These are phyloP conservation scores for Kryptolebias ocellatus DNA, from an alignment of 2,797 vertebrate species.

Conservation along the genomic window DNA sequence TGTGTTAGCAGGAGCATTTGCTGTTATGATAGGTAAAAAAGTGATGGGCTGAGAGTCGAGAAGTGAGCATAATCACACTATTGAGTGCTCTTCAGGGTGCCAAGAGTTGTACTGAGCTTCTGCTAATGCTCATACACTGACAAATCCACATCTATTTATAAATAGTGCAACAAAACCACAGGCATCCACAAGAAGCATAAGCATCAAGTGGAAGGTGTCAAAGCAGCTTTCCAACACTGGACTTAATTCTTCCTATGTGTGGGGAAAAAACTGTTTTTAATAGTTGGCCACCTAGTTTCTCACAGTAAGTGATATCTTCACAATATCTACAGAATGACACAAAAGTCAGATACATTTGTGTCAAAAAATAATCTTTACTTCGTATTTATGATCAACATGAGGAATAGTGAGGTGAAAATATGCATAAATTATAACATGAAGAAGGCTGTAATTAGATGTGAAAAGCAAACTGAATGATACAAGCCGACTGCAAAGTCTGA, in stretches of 20 bases:
- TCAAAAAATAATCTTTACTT: not conserved
- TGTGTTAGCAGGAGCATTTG: not conserved
- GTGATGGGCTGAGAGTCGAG: constrained; percentile 15
- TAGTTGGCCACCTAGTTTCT: not conserved
- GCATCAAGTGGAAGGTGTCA: constrained; percentile 29
- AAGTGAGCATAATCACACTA: constrained; percentile 29
- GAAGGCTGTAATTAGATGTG: constrained; percentile 18
- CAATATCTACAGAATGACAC: constrained; percentile 1
- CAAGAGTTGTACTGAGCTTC: constrained; percentile 4
- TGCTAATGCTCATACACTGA: not conserved
- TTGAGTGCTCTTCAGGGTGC: constrained; percentile 7
- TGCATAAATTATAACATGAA: constrained; percentile 16
- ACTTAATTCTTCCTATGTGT: constrained; percentile 6
- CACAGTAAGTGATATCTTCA: constrained; percentile 14
- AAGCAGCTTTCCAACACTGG: constrained; percentile 3
- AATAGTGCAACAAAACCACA: constrained; percentile 11
- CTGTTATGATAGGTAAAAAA: constrained; percentile 22
- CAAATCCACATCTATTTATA: constrained; percentile 3
- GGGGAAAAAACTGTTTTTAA: not conserved
- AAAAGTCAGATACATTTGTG: not conserved
- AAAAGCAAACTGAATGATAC: constrained; percentile 16
- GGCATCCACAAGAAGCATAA: constrained; percentile 18
- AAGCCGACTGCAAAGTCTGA: constrained; percentile 16
- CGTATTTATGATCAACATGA: not conserved
- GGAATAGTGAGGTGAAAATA: constrained; percentile 5